A percentile compares a stretch with the other conserved stretches of the same genome.
phyloP scores from a whole-genome alignment of 1,140 invertebrate species.

The Drosophila jambulina region DNA sequence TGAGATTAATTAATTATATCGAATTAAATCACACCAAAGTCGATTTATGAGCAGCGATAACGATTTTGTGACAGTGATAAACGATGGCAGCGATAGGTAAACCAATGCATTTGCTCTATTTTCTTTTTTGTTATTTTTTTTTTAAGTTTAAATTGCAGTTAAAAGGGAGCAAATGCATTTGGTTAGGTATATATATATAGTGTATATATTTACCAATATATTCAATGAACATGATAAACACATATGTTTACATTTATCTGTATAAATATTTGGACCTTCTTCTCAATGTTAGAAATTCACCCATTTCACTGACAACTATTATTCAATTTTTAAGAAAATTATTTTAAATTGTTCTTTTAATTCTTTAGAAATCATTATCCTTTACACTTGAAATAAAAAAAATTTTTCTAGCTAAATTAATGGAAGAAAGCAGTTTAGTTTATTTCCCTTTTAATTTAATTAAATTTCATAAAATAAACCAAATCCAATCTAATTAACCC shows the following conservation, averaged over 20 bases:
- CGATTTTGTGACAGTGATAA: conserved; percentile 27
- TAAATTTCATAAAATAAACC: too few relatives aligned
- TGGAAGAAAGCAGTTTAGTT: too few relatives aligned
- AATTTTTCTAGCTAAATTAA: too few relatives aligned
- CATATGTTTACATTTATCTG: conserved; percentile 1
- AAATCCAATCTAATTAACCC: too few relatives aligned
- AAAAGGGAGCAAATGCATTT: conserved; percentile 7
- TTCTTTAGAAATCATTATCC: background rate
- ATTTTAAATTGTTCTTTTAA: background rate
- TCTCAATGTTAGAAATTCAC: background rate
- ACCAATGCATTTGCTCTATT: background rate
- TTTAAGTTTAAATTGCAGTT: background rate
- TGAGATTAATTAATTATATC: conserved; percentile 7
- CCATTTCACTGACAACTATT: background rate
- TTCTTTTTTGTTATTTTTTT: background rate
- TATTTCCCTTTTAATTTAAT: too few relatives aligned
- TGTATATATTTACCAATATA: background rate
- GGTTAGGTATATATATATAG: background rate
- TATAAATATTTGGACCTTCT: background rate
- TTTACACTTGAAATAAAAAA: too few relatives aligned
- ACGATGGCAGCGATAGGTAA: conserved; percentile 8
- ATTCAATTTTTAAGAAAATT: too few relatives aligned
- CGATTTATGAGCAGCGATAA: conserved; percentile 33
- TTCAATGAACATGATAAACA: conserved; percentile 4
- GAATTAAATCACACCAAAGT: conserved; percentile 36